Evolutionary conservation across 2,888 invertebrate genomes (phyloP), one percentile per base, ranked within the genome.

Genomic region (Laspeyria flexula): DNA sequence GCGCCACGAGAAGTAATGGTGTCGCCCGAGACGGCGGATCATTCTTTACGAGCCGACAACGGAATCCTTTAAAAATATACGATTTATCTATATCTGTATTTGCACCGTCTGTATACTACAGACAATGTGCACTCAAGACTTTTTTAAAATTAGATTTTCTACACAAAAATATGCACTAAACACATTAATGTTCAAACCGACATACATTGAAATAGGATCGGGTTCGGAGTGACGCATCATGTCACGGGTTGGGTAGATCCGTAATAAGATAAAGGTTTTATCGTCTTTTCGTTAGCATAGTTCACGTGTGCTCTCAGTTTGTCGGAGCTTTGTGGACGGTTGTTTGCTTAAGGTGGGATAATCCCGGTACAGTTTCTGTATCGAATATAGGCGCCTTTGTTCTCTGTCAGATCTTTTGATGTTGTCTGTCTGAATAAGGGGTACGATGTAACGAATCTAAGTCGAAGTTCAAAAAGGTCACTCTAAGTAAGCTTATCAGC

Each of bases 181-280:
- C 16, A 30, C 13, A 23, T 31, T 10, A 21, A 31, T 10, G 13
- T 15, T 31, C 29, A 16, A 44, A 35, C 10, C 27, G 11, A 41
- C 12, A 40, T 49, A 33, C 29, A 43, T 53, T 25, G 51, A 51
- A 70, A 81, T 53, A 56, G 50, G 54, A 60, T 71, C 33, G 44
- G 47, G 52, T 60, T 60, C 38, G 53, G 49, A 75, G 65, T 74
- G 71, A 71, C 67, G 65, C 63, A 56, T 54, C 61, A 59, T 59
- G 65, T 61, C 50, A 65, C 55, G 64, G 63, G 63, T 73, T 78
- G 62, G 70, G 67, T 61, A 71, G 69, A 77, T 75, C 75, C 73
- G 80, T 91, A 91, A 90, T 88, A 88, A 89, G 88, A 88, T 90
- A 88, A 90, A 86, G 90, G 89, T 85, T 85, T 90, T 90, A 89